Percentiles rank a stretch among this genome's conserved stretches.
Conservation (phyloP, 2,797 vertebrate species). For the Mus minutoides region DNA sequence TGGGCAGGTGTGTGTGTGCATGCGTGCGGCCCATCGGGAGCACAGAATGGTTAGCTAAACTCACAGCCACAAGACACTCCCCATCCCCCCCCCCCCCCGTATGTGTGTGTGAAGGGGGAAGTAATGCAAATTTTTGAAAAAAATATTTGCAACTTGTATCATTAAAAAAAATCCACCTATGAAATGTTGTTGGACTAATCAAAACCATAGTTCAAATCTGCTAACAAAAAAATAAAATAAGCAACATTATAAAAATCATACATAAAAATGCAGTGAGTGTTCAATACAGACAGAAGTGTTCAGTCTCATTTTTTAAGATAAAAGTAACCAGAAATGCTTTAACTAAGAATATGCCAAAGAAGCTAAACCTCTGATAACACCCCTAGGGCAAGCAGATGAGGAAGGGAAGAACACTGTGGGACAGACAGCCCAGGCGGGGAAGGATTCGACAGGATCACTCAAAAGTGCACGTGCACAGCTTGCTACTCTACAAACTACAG, state of each 20-base stretch:
- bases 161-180: constrained; percentile 1
- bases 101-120: no score
- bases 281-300: constrained; percentile 32
- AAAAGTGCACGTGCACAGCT: background rate
- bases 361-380: background rate
- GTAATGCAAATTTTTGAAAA: background rate
- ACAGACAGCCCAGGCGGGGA: background rate
- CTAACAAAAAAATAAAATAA: constrained; percentile 2
- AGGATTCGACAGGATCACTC: background rate
- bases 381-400: background rate
- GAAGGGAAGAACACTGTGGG: background rate
- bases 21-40: no score
- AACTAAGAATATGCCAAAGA: constrained; percentile 37
- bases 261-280: background rate
- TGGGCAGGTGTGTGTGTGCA: no score
- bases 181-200: constrained; percentile 40
- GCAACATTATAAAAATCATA: background rate
- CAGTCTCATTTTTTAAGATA: background rate
- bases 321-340: constrained; percentile 46
- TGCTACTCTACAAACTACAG: background rate
- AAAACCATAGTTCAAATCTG: background rate
- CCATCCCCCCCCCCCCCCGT: no score
- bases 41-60: no score
- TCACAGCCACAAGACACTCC: no score
- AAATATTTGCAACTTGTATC: constrained; percentile 45